Percentiles rank a stretch among this genome's conserved stretches.
These are phyloP conservation scores for Andrena chrysosceles DNA, from an alignment of 2,888 invertebrate species.

Conservation along the genomic window DNA sequence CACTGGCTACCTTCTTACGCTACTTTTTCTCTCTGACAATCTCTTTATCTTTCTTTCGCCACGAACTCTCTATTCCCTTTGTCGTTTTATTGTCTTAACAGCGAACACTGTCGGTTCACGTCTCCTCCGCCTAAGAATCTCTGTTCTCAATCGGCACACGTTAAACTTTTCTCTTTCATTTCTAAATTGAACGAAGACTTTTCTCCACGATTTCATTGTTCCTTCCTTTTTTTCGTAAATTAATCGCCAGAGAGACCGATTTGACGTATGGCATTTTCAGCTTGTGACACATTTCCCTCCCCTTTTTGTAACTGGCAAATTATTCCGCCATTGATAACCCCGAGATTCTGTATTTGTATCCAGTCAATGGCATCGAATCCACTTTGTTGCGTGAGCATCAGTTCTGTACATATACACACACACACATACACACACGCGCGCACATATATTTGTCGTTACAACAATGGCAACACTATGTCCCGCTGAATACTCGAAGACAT, in stretches of 20 bases:
- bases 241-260: slow-evolving; percentile 10
- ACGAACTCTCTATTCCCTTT: slow-evolving; percentile 1
- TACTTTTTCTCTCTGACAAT: slow-evolving; percentile 15
- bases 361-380: slow-evolving; percentile 35
- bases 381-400: slow-evolving; percentile 37
- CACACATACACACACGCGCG: background rate
- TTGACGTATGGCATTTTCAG: slow-evolving; percentile 26
- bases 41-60: slow-evolving; percentile 22
- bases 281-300: slow-evolving; percentile 23
- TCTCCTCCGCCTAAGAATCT: background rate
- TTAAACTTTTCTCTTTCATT: background rate
- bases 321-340: background rate
- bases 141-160: too few relatives aligned
- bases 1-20: slow-evolving; percentile 18
- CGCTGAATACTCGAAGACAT: slow-evolving; percentile 27
- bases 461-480: slow-evolving; percentile 24
- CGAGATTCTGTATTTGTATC: slow-evolving; percentile 36
- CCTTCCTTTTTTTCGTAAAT: background rate
- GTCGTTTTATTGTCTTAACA: background rate
- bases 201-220: background rate
- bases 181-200: background rate
- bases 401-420: slow-evolving; percentile 30
- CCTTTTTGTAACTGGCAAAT: slow-evolving; percentile 17
- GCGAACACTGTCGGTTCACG: background rate
- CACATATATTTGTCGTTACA: slow-evolving; percentile 36